Evolutionary conservation across 2,888 invertebrate species (phyloP).

Genomic region (Limnephilus lunatus): DNA sequence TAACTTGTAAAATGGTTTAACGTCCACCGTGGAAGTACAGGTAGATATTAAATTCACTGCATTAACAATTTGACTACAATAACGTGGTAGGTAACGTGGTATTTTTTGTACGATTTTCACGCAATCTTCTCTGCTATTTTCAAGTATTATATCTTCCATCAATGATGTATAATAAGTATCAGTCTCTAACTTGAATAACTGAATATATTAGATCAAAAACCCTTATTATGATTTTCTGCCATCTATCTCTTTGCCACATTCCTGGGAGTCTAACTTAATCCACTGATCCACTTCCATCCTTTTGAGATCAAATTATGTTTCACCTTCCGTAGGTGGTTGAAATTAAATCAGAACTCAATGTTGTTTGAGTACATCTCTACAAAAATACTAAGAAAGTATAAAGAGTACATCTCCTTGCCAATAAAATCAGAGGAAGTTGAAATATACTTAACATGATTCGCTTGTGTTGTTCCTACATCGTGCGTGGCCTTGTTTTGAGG

Average conservation of each 20-base stretch:
- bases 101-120: too few relatives aligned
- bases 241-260: not conserved
- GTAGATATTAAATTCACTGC: too few relatives aligned
- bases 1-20: too few relatives aligned
- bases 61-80: too few relatives aligned
- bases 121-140: too few relatives aligned
- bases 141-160: too few relatives aligned
- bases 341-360: not conserved
- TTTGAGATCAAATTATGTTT: not conserved
- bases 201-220: not conserved
- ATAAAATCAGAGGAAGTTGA: not conserved
- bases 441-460: not conserved
- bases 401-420: not conserved
- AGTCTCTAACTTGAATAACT: not conserved
- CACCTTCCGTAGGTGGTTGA: not conserved
- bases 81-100: too few relatives aligned
- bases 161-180: too few relatives aligned
- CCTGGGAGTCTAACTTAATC: not conserved
- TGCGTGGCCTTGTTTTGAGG: not conserved
- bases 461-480: not conserved
- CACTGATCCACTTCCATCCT: not conserved
- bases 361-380: not conserved
- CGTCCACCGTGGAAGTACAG: too few relatives aligned
- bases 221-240: not conserved
- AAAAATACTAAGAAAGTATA: not conserved